Evolutionary conservation across 2,888 invertebrate genomes (phyloP).

Genomic region (Tridacna crocea): DNA sequence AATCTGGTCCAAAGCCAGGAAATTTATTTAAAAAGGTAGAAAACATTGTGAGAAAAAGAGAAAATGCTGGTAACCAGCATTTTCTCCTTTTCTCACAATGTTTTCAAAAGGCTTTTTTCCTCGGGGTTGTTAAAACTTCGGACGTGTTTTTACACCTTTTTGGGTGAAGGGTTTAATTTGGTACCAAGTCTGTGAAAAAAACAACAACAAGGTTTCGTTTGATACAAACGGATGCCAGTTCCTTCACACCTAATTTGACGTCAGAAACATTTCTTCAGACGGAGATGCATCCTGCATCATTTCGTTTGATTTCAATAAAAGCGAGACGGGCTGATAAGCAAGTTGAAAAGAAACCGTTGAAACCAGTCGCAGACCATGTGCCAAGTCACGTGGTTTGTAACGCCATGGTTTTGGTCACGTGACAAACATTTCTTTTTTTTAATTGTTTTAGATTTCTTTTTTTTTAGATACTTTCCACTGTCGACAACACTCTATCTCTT

Average conservation of each 20-base stretch:
- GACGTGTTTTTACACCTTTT: too few species aligned
- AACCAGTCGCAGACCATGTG: constrained; percentile 3
- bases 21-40: too few species aligned
- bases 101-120: too few species aligned
- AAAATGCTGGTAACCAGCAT: too few species aligned
- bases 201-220: too few species aligned
- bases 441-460: neutral
- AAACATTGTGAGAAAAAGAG: too few species aligned
- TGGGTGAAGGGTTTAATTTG: too few species aligned
- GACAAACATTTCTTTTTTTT: neutral
- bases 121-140: too few species aligned
- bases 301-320: constrained; percentile 27
- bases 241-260: constrained; percentile 21
- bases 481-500: too few species aligned
- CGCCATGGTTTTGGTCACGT: neutral
- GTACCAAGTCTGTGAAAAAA: neutral
- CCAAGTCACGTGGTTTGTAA: neutral
- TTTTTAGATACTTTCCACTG: neutral
- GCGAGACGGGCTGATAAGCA: constrained; percentile 11
- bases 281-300: constrained; percentile 19
- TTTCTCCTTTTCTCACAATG: too few species aligned
- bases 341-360: neutral
- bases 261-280: neutral
- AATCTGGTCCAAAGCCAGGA: too few species aligned
- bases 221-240: neutral